phyloP scores from a whole-genome alignment of 2,113 vertebrate genomes.

The Coptodon bakossiorum region DNA sequence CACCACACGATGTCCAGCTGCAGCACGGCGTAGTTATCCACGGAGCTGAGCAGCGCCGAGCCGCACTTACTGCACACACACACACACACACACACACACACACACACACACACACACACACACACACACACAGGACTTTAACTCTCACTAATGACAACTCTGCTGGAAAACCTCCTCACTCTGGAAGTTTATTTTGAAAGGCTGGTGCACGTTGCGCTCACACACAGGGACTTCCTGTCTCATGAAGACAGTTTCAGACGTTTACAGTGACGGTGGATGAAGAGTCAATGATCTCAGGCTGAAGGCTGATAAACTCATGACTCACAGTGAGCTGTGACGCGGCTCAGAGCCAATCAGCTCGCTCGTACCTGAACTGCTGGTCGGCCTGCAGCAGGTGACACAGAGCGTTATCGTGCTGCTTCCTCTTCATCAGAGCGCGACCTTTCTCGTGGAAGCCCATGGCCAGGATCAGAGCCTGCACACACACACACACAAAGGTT shows the following conservation, averaged over 20 bases:
- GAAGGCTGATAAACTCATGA: background rate
- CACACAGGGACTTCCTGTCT: background rate
- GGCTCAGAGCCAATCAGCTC: background rate
- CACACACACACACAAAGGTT: background rate
- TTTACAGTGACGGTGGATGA: background rate
- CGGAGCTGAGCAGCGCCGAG: conserved; percentile 76
- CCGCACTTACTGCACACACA: conserved; percentile 73
- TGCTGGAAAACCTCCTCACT: background rate
- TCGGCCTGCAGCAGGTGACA: conserved; percentile 88
- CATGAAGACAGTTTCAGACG: background rate
- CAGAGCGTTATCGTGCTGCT: conserved; percentile 82
- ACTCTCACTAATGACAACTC: background rate
- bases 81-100: background rate
- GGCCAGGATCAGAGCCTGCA: conserved; percentile 88
- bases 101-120: fast-evolving
- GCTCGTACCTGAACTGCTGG: conserved; percentile 80
- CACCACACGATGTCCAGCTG: conserved; percentile 98
- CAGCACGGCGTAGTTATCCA: conserved; percentile 92
- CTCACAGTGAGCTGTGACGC: fast-evolving
- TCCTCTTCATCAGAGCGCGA: conserved; percentile 90
- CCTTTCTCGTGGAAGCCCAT: conserved; percentile 97
- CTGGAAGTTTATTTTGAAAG: background rate
- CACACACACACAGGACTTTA: background rate
- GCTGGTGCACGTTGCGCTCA: fast-evolving
- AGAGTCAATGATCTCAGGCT: fast-evolving